These are phyloP conservation scores for Drosophila guanche DNA, from an alignment of 1,140 invertebrate species.

Conservation along the genomic window DNA sequence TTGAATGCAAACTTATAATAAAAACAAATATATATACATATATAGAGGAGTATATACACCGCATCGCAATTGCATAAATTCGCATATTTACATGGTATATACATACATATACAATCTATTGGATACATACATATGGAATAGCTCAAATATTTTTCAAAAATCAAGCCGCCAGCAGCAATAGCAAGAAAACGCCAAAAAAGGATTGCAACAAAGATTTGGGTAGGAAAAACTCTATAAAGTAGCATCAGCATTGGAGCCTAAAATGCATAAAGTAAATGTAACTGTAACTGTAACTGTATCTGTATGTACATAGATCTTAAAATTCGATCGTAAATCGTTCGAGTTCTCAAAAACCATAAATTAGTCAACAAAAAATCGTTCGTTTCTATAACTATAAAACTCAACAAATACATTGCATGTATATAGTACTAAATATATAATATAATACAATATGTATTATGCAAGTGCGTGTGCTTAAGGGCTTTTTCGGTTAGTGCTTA, in stretches of 20 bases:
- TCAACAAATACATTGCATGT: neutral
- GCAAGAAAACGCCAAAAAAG: neutral
- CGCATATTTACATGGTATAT: constrained; percentile 68
- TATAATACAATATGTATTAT: too few relatives aligned
- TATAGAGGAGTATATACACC: constrained; percentile 45
- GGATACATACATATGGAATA: constrained; percentile 42
- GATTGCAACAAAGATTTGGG: constrained; percentile 9
- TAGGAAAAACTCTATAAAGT: constrained; percentile 17
- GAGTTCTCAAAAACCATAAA: constrained; percentile 31
- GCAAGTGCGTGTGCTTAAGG: too few relatives aligned
- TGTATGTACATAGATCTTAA: constrained; percentile 24
- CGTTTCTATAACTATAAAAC: constrained; percentile 40
- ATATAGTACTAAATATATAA: constrained; percentile 11
- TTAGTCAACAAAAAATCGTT: constrained; percentile 50
- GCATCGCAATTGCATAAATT: constrained; percentile 52
- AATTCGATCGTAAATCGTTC: constrained; percentile 33
- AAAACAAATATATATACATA: constrained; percentile 43
- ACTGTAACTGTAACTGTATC: constrained; percentile 1
- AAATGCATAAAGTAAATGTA: constrained; percentile 17
- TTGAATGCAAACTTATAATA: constrained; percentile 62
- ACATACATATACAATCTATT: constrained; percentile 26
- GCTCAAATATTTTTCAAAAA: constrained; percentile 45
- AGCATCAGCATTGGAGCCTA: constrained; percentile 14
- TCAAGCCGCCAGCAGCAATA: constrained; percentile 19
- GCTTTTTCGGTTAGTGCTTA: too few relatives aligned